Conservation (phyloP, 2,113 vertebrate genomes). For the Ursus arctos region DNA sequence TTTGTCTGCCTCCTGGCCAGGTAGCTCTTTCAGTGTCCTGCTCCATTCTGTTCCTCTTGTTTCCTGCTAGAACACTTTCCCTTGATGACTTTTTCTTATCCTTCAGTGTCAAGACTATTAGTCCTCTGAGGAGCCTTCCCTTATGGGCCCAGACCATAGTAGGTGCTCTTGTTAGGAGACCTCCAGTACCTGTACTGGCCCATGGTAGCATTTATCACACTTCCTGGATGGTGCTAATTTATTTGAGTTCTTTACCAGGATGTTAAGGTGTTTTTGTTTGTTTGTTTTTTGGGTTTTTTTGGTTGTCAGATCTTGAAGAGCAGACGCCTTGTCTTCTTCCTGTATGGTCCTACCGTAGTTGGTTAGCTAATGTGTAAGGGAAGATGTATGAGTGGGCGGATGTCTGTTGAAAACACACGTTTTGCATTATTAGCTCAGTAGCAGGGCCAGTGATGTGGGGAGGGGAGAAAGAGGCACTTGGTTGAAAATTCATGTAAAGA, state of each 20-base stretch:
- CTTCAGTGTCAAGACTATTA: not conserved
- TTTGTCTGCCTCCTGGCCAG: not conserved
- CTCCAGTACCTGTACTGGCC: not conserved
- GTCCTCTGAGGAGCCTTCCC: not conserved
- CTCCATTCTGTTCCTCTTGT: no score
- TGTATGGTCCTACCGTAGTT: not conserved
- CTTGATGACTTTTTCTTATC: not conserved
- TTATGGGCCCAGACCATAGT: accelerated
- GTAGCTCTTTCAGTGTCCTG: not conserved
- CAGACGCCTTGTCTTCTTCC: not conserved
- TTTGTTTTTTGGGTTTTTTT: not conserved
- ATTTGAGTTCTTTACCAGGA: not conserved
- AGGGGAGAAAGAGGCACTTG: not conserved
- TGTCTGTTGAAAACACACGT: not conserved
- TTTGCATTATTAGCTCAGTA: not conserved
- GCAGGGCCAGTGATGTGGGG: not conserved
- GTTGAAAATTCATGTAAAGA: not conserved
- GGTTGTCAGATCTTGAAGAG: not conserved
- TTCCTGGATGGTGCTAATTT: not conserved
- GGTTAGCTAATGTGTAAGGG: not conserved
- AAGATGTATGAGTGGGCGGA: accelerated
- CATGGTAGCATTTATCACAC: accelerated
- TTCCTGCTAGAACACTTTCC: not conserved
- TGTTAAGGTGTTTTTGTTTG: not conserved
- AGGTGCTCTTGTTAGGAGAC: not conserved